Base-by-base conservation (phyloP, 2,797 vertebrate species). In the Brachyalestes nurse region DNA sequence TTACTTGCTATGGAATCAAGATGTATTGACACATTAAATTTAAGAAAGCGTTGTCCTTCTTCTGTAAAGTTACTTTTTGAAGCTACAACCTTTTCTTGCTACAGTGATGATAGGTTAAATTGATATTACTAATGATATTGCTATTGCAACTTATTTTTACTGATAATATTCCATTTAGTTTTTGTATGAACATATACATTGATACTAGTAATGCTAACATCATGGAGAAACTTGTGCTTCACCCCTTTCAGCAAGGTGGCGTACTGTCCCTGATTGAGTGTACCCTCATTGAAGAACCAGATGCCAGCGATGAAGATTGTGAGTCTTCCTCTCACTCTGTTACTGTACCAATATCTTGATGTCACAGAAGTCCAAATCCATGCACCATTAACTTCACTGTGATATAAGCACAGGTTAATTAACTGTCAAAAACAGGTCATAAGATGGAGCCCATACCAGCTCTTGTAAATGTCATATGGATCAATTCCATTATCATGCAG, bases 181-280 rank as follows among this genome's bases (percentile, higher is more conserved):
- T 55, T 72, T 17, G 55, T 21, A 38, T 60, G 9, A 5, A 42
- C 45, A 13, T 55, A 19, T 23, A 64, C 38, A 34, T 2, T 76
- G 14, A 40, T 70, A 9, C 1, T 21, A 72, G 25, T 51, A 61
- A 6, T 23, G 17, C 53, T 42, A 62, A 28, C 13, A 5, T 64
- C 61, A 64, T 38, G 13, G 28, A 64, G 13, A 17, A 34, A 40
- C 17, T 6, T 65, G 28, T 40, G 28, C 66, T 82, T 7, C 91
- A 90, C 90, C 72, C 90, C 90, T 91, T 90, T 65, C 91, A 99
- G 97, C 96, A 97, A 93, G 98, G 97, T 77, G 98, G 97, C n/a
- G 97, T 99, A 84, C 92, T 99, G 75, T 98, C 98, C 58, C 93
- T 99, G 42, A 97, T 97, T 71, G 96, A 99, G 81, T 99, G 98